Conservation (phyloP, 2,113 vertebrate species). For the Corythornis cristatus region DNA sequence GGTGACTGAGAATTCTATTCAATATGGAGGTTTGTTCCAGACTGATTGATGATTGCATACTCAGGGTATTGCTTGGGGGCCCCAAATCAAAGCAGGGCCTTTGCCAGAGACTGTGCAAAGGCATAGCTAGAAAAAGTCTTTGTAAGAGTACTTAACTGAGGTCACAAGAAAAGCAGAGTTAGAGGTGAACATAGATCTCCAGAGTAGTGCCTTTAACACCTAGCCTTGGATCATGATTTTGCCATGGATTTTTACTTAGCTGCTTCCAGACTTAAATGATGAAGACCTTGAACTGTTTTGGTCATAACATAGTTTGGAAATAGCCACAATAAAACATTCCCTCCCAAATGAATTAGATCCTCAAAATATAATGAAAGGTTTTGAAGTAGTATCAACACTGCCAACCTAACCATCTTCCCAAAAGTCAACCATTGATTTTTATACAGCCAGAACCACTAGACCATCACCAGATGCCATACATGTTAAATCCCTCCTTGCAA, state of each 20-base stretch:
- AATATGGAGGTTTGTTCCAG: background rate
- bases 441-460: background rate
- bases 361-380: background rate
- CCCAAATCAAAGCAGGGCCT: background rate
- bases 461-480: rapidly evolving
- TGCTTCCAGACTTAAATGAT: background rate
- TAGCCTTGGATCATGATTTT: background rate
- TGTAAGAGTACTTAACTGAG: background rate
- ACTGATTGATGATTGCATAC: background rate
- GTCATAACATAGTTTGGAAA: background rate
- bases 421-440: background rate
- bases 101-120: background rate
- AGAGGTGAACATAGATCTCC: background rate
- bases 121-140: background rate
- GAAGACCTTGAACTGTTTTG: background rate
- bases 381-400: background rate
- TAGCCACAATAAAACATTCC: background rate
- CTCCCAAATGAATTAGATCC: background rate
- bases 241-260: background rate
- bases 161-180: background rate
- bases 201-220: background rate
- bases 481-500: background rate
- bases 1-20: background rate
- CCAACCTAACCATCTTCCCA: background rate
- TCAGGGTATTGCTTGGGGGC: background rate